phyloP scores from a whole-genome alignment of 2,888 invertebrate species.

The Dascillus cervinus region DNA sequence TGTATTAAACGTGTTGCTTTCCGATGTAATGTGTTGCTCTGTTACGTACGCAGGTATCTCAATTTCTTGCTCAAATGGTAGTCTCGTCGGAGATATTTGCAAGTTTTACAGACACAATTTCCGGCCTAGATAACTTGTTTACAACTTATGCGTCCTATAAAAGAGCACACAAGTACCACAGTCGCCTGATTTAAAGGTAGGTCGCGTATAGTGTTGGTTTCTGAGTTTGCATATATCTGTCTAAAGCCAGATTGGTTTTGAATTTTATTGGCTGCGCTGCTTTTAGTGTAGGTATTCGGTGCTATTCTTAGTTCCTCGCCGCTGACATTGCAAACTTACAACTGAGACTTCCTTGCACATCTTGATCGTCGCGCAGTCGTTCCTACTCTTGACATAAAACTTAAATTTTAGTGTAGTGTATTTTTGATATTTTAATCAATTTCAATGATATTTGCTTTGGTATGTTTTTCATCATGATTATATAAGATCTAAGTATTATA shows the following conservation, averaged over 20 bases:
- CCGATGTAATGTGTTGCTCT: too few species aligned
- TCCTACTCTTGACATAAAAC: too few species aligned
- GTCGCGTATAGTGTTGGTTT: constrained; percentile 15
- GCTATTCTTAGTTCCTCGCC: constrained; percentile 11
- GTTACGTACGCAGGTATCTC: too few species aligned
- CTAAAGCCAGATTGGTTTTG: constrained; percentile 29
- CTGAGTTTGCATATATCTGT: constrained; percentile 26
- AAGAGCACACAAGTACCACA: constrained; percentile 11
- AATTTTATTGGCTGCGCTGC: constrained; percentile 26
- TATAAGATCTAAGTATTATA: too few species aligned
- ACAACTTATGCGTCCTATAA: constrained; percentile 14
- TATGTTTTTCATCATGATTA: too few species aligned
- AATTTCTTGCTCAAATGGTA: constrained; percentile 11
- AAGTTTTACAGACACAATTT: constrained; percentile 18
- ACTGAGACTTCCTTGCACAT: constrained; percentile 6
- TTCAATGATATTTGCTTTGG: too few species aligned
- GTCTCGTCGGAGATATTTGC: constrained; percentile 14
- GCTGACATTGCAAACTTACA: constrained; percentile 11
- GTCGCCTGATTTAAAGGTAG: constrained; percentile 17
- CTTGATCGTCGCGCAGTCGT: too few species aligned
- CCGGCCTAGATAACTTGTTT: constrained; percentile 16
- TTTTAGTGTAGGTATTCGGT: constrained; percentile 8
- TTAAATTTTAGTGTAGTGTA: too few species aligned
- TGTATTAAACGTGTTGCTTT: too few species aligned
- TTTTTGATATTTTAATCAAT: too few species aligned